phyloP scores from a whole-genome alignment of 2,113 vertebrate species.

The Stigmatopora argus region DNA sequence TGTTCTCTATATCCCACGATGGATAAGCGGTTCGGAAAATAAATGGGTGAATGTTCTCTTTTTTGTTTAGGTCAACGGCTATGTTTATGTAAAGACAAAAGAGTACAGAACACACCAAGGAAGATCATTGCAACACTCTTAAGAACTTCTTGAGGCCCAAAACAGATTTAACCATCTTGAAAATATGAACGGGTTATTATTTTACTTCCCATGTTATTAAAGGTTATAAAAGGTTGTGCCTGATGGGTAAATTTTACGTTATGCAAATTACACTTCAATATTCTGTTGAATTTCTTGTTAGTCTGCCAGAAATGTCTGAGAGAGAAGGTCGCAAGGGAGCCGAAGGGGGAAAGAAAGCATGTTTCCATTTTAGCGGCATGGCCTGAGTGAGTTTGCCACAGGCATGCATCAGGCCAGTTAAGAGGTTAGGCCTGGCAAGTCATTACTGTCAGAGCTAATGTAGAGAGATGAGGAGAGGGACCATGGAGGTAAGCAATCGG shows the following conservation, averaged over 20 bases:
- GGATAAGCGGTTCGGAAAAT: too few relatives aligned
- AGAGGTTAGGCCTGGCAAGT: constrained; percentile 63
- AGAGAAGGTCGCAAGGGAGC: constrained; percentile 14
- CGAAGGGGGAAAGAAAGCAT: constrained; percentile 30
- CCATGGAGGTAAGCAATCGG: constrained; percentile 51
- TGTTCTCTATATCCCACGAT: neutral
- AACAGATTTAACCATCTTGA: neutral
- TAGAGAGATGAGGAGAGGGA: constrained; percentile 66
- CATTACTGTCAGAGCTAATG: constrained; percentile 71
- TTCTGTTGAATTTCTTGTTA: constrained; percentile 17
- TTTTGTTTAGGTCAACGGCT: neutral
- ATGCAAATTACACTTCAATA: constrained; percentile 20
- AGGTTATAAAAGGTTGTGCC: constrained; percentile 1
- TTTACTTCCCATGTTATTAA: neutral
- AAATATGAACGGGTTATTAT: neutral
- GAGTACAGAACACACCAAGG: neutral
- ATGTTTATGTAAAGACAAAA: neutral
- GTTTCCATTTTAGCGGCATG: constrained; percentile 63
- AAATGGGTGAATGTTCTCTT: neutral
- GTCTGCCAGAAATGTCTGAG: constrained; percentile 18
- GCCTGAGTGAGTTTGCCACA: constrained; percentile 51
- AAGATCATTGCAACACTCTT: neutral
- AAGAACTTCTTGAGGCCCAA: neutral
- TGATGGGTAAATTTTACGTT: neutral
- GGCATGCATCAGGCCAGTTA: constrained; percentile 64